phyloP scores from a whole-genome alignment of 2,888 invertebrate genomes.

The Meta bourneti region DNA sequence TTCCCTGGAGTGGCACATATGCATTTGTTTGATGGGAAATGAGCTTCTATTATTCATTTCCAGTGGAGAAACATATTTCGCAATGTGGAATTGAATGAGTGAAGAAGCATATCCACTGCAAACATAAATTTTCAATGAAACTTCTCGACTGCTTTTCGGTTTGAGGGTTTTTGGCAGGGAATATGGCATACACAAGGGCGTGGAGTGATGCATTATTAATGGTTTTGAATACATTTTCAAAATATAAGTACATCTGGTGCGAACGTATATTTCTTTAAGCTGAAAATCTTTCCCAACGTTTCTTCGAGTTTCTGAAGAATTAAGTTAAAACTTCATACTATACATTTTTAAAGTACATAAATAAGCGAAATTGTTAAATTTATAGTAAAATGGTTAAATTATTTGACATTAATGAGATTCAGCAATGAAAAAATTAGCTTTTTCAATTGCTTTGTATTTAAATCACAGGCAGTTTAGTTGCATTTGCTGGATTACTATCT shows the following conservation, averaged over 20 bases:
- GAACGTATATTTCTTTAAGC: neutral
- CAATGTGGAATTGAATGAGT: neutral
- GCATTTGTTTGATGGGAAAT: neutral
- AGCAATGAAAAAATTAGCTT: too few species aligned
- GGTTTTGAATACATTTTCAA: neutral
- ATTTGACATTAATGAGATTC: too few species aligned
- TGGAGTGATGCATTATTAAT: neutral
- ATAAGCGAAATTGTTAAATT: too few species aligned
- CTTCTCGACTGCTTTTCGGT: neutral
- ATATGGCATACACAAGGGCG: neutral
- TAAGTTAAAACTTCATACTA: too few species aligned
- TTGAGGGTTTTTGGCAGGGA: neutral
- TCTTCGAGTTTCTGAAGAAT: too few species aligned
- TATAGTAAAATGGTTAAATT: too few species aligned
- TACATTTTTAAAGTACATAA: too few species aligned
- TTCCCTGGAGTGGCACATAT: neutral
- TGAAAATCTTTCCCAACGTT: neutral
- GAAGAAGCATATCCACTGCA: neutral
- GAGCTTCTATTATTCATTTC: conserved; percentile 1
- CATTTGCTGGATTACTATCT: too few species aligned
- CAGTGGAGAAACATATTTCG: neutral
- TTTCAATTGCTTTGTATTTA: too few species aligned
- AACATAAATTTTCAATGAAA: neutral
- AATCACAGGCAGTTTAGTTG: too few species aligned
- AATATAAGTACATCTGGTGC: neutral